Evolutionary conservation across 2,888 invertebrate species (phyloP).

Genomic region (Cheiracanthium punctorium): DNA sequence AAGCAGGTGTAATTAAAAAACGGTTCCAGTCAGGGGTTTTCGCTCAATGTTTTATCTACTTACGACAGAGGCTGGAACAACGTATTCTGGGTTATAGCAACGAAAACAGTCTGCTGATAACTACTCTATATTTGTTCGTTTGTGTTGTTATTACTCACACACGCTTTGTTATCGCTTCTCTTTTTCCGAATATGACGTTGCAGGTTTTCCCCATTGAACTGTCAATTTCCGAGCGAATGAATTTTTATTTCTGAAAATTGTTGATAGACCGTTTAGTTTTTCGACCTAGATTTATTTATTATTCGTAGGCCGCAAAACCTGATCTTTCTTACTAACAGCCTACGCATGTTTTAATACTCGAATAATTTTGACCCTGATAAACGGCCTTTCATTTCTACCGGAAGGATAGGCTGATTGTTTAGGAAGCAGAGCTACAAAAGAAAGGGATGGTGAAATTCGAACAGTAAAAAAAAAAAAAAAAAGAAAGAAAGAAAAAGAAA

Average conservation of each 20-base stretch:
- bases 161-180: neutral
- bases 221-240: neutral
- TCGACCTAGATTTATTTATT: constrained; percentile 15
- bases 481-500: no score
- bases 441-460: neutral
- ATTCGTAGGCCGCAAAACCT: constrained; percentile 3
- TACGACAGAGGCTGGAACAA: no score
- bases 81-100: neutral
- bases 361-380: constrained; percentile 6
- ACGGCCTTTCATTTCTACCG: neutral
- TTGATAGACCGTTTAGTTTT: neutral
- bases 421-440: neutral
- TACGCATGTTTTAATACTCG: constrained; percentile 7
- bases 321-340: neutral
- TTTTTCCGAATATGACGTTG: neutral
- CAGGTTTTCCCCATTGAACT: neutral
- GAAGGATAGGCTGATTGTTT: neutral
- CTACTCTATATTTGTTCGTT: neutral
- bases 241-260: constrained; percentile 8
- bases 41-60: no score
- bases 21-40: no score
- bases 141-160: neutral
- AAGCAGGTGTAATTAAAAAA: no score
- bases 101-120: neutral
- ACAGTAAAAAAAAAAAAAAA: neutral